These are phyloP conservation scores for Panagrolaimus sp. DNA, from an alignment of 1,140 invertebrate genomes.

Conservation along the genomic window DNA sequence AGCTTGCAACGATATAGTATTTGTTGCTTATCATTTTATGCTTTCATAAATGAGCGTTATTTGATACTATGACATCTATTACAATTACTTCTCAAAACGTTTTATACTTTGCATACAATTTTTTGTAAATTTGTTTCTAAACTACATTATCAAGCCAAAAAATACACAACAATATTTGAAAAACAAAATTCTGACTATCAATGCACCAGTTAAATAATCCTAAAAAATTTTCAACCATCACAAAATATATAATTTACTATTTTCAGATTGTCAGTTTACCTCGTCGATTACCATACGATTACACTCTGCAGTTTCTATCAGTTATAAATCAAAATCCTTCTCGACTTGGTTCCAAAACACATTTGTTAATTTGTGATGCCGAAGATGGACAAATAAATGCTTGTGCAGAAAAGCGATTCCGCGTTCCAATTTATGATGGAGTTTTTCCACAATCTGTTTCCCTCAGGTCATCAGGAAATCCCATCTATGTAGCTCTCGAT, in stretches of 20 bases:
- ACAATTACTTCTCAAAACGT: too few relatives aligned
- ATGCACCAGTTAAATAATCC: not conserved
- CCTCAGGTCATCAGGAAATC: slow-evolving; percentile 46
- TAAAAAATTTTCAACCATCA: not conserved
- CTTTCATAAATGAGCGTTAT: too few relatives aligned
- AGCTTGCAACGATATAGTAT: too few relatives aligned
- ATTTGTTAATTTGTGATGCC: slow-evolving; percentile 51
- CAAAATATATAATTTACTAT: not conserved
- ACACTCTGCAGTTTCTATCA: slow-evolving; percentile 53
- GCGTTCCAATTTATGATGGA: slow-evolving; percentile 50
- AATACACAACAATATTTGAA: too few relatives aligned
- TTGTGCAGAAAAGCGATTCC: slow-evolving; percentile 39
- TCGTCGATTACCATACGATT: slow-evolving; percentile 46
- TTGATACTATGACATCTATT: too few relatives aligned
- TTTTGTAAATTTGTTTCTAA: too few relatives aligned
- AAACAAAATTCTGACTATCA: too few relatives aligned
- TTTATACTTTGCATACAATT: too few relatives aligned
- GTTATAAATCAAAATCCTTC: slow-evolving; percentile 41
- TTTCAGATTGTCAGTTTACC: slow-evolving; percentile 44
- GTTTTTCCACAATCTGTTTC: slow-evolving; percentile 51
- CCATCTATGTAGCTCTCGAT: slow-evolving; percentile 51
- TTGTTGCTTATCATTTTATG: too few relatives aligned
- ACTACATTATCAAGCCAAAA: too few relatives aligned
- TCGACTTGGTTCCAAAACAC: slow-evolving; percentile 24
- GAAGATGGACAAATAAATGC: slow-evolving; percentile 33